Evolutionary conservation across 1,140 invertebrate species (phyloP).

Genomic region (Pachyrhynchus sulphureomaculatus): DNA sequence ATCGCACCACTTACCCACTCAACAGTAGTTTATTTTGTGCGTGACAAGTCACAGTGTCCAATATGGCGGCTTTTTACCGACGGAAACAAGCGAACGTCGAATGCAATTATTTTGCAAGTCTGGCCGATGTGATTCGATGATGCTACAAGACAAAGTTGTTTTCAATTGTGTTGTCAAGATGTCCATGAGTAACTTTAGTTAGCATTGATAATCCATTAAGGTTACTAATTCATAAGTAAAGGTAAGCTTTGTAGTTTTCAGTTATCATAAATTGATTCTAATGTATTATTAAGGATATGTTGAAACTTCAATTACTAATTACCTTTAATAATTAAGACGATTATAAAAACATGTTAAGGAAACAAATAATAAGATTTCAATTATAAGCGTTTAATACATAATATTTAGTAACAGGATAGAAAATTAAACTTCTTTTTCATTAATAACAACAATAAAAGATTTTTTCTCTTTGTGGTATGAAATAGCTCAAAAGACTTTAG

Average conservation of each 20-base stretch:
- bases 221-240: not conserved
- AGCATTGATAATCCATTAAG: not conserved
- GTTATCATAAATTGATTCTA: not conserved
- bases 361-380: no score
- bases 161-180: not conserved
- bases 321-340: no score
- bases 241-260: not conserved
- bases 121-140: not conserved
- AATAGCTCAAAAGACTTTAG: no score
- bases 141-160: not conserved
- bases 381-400: no score
- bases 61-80: constrained; percentile 2
- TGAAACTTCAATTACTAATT: no score
- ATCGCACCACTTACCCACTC: constrained; percentile 35
- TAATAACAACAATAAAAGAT: no score
- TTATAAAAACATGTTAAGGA: no score
- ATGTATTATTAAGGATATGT: no score
- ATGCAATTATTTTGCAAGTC: not conserved
- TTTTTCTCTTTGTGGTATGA: no score
- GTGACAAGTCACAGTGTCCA: constrained; percentile 32
- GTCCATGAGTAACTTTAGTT: not conserved
- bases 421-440: no score
- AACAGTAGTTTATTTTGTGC: constrained; percentile 42
- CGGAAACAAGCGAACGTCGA: not conserved
- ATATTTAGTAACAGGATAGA: no score